Evolutionary conservation across 2,113 vertebrate genomes (phyloP), one percentile per base, ranked within the genome.

Genomic region (Arothron firmamentum): DNA sequence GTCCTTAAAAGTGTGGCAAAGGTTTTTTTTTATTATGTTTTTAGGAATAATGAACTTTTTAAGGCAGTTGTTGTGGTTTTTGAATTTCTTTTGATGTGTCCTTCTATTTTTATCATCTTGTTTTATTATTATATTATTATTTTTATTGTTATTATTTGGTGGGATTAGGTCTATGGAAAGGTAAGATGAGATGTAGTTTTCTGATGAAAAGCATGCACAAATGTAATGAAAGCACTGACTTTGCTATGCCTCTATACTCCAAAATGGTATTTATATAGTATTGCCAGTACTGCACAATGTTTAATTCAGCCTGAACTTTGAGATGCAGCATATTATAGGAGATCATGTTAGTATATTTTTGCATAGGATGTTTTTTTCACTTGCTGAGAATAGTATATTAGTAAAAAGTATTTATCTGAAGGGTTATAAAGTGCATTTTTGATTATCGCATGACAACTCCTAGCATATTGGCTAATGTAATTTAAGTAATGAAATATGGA

Each of bases 131-230:
- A 20, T 52, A 38, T 15, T 52, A 17, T 51, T 28, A 28, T 28
- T 21, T 20, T 20, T 50, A 20, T 20, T 50, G 9, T 90, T 92
- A 75, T 66, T 91, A 72, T 69, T 47, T 56, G 90, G 88, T 79
- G 91, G 88, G 85, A 94, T 62, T 94, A 97, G 93, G 93, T 96
- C 92, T 81, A 93, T 94, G 90, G 94, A 95, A 92, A 98, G 95
- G 95, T 96, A 98, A 96, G 94, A 88, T 66, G 61, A 83, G 87
- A 87, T 87, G 84, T 78, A 82, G 78, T 85, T 38, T 38, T 12
- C 34, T 38, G 34, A 47, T 47, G n/a, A 46, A 47, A 47, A 17
- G 45, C 45, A 47, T 47, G 45, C 45, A 38, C 34, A 38, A 10
- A 11, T 9, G 34, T 2, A 12, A 38, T 38, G 34, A 38, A 38